These are phyloP conservation scores for Clamator glandarius DNA, from an alignment of 2,797 vertebrate species.

Conservation along the genomic window DNA sequence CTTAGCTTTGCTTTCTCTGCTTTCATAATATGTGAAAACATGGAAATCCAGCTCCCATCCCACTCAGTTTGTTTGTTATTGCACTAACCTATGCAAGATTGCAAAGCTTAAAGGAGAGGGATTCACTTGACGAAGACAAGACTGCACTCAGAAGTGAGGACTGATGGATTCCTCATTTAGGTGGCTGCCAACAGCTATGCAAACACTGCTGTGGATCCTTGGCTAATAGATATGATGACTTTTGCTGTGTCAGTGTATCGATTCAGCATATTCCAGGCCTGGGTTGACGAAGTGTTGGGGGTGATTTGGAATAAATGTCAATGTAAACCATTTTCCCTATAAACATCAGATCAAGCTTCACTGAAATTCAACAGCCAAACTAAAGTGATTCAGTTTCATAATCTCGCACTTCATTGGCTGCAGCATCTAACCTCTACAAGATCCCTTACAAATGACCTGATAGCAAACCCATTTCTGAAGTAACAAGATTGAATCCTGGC, in stretches of 20 bases:
- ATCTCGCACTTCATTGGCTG: neutral
- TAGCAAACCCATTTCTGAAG: neutral
- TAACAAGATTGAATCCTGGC: neutral
- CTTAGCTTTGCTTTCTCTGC: neutral
- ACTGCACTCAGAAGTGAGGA: neutral
- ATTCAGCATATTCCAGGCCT: neutral
- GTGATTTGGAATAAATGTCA: neutral
- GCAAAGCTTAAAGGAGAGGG: neutral
- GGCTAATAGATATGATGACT: neutral
- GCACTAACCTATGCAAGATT: neutral
- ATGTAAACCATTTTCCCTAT: neutral
- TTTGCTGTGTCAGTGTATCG: fast-evolving
- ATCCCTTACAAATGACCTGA: neutral
- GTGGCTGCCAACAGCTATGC: neutral
- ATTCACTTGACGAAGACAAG: neutral
- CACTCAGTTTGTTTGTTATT: neutral
- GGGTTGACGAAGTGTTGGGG: neutral
- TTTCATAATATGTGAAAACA: neutral
- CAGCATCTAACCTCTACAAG: neutral
- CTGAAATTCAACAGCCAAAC: neutral
- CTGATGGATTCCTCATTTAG: neutral
- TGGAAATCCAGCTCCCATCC: neutral
- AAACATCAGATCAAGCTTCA: neutral
- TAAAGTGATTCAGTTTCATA: neutral
- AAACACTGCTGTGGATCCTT: neutral